phyloP scores from a whole-genome alignment of 2,797 vertebrate genomes.

The Chelon auratus region DNA sequence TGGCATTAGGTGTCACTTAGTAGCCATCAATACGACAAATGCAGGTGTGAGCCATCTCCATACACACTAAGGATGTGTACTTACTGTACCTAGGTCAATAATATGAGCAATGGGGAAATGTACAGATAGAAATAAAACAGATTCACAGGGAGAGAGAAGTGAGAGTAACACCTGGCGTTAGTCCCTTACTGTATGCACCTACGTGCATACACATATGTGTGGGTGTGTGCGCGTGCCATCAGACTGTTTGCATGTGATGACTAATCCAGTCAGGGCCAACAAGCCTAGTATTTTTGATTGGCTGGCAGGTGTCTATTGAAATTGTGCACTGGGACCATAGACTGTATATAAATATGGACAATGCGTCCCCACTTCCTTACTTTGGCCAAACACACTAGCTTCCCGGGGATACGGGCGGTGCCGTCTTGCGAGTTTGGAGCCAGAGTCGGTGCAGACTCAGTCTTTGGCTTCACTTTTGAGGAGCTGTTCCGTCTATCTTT shows the following conservation, averaged over 20 bases:
- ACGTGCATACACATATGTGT: slow-evolving; percentile 1
- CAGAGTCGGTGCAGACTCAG: no score
- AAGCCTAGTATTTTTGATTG: slow-evolving; percentile 15
- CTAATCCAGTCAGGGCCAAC: background rate
- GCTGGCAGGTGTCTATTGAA: slow-evolving; percentile 9
- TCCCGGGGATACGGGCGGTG: no score
- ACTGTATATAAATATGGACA: no score
- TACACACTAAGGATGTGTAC: background rate
- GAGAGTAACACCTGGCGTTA: slow-evolving; percentile 50
- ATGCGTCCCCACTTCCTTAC: no score
- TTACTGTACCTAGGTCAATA: no score
- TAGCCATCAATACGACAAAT: background rate
- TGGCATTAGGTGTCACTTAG: slow-evolving; percentile 16
- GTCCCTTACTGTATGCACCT: background rate
- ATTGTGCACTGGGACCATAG: background rate
- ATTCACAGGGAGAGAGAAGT: slow-evolving; percentile 18
- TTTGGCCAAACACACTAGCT: no score
- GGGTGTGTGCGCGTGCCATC: slow-evolving; percentile 39
- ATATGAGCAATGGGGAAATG: no score
- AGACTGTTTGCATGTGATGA: background rate
- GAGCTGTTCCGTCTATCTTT: background rate
- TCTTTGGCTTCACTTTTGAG: no score
- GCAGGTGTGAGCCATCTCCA: background rate
- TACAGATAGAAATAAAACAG: no score
- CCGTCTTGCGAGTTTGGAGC: no score